Evolutionary conservation across 1,140 invertebrate species (phyloP).

Genomic region (Drosophila nasuta): DNA sequence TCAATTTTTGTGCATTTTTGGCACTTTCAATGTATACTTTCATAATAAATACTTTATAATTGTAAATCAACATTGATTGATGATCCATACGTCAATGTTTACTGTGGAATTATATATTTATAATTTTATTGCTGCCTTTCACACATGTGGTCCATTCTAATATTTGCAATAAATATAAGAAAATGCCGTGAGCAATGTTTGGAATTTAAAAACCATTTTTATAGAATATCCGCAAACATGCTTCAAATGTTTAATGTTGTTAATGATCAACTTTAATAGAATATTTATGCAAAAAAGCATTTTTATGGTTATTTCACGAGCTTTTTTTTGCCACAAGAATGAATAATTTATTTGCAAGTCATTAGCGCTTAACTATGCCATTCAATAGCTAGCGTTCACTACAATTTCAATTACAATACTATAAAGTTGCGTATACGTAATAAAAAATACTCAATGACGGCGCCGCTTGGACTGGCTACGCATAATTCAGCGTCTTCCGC

Average conservation of each 20-base stretch:
- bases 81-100: background rate
- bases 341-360: background rate
- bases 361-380: background rate
- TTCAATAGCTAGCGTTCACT: background rate
- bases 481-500: slow-evolving; percentile 8
- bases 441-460: slow-evolving; percentile 52
- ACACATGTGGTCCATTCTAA: slow-evolving; percentile 2
- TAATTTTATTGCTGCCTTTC: background rate
- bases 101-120: no score
- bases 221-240: background rate
- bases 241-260: background rate
- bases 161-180: background rate
- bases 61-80: background rate
- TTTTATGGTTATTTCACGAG: no score
- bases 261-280: no score
- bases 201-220: background rate
- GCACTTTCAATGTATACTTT: no score
- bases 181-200: background rate
- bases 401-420: slow-evolving; percentile 15
- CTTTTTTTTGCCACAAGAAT: no score
- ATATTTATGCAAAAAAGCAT: no score
- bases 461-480: slow-evolving; percentile 63
- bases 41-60: background rate
- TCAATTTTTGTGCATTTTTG: background rate
- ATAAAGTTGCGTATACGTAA: slow-evolving; percentile 57